Conservation (phyloP, 2,888 invertebrate species). For the Blastobasis adustella region DNA sequence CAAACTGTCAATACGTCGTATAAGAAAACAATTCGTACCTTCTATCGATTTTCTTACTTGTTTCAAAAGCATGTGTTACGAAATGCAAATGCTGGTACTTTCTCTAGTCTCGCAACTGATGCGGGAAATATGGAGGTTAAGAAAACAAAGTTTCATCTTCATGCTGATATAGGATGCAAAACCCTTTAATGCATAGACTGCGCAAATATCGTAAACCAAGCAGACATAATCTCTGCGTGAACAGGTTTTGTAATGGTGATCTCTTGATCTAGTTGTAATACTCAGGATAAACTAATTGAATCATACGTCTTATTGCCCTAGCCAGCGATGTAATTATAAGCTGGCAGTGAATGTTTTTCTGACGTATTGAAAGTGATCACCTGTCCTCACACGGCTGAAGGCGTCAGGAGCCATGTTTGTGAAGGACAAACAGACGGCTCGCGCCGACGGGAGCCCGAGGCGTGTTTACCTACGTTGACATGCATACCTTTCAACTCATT, state of each 20-base stretch:
- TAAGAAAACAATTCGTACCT: slow-evolving; percentile 23
- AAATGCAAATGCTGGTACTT: slow-evolving; percentile 53
- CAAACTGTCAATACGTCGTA: slow-evolving; percentile 10
- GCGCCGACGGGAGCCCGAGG: slow-evolving; percentile 41
- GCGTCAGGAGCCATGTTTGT: slow-evolving; percentile 38
- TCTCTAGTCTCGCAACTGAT: slow-evolving; percentile 60
- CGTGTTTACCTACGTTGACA: slow-evolving; percentile 57
- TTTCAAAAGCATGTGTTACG: slow-evolving; percentile 51
- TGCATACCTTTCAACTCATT: slow-evolving; percentile 44
- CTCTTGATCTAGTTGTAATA: background rate
- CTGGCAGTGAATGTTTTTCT: no score
- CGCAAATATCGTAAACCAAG: slow-evolving; percentile 11
- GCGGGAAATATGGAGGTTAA: slow-evolving; percentile 63
- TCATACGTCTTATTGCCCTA: no score
- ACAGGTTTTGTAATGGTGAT: slow-evolving; percentile 19
- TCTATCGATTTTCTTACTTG: slow-evolving; percentile 43
- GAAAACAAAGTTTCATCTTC: slow-evolving; percentile 59
- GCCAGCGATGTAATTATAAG: no score
- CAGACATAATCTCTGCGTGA: slow-evolving; percentile 14
- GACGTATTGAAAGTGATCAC: slow-evolving; percentile 1
- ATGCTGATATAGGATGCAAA: slow-evolving; percentile 40
- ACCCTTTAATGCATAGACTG: slow-evolving; percentile 20
- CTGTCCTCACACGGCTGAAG: slow-evolving; percentile 1
- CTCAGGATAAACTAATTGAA: background rate
- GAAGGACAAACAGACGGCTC: slow-evolving; percentile 50